Evolutionary conservation across 2,888 invertebrate species (phyloP), one percentile per base, ranked within the genome.

Genomic region (Phaonia tiefii): DNA sequence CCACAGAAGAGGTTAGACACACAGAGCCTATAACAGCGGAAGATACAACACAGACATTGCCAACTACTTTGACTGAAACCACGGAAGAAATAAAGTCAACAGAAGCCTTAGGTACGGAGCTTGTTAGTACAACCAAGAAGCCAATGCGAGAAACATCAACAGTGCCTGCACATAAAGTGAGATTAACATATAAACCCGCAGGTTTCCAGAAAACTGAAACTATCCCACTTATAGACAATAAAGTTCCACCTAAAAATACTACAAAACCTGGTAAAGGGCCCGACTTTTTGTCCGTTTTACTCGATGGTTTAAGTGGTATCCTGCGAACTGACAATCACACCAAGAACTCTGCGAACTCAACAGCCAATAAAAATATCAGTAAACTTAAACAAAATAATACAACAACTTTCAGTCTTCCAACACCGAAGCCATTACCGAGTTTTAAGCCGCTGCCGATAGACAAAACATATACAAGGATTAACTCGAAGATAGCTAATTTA

Each of bases 401-500:
- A 4, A 82, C 63, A 2, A 60, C 73, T 2, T 22, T 58, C 0
- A 76, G 76, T 7, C 39, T 79, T 26, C 77, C 84, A 0, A 82
- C 80, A 25, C 56, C 83, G 0, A 81, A 82, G 31, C 84, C 86
- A 0, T 75, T 87, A 74, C 88, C 89, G 1, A 82, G 85, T 79
- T 89, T 89, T 58, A 87, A 86, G 10, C 89, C 89, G 0, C 17
- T 89, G 51, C 86, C 88, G 0, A 80, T 81, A n/a, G 78, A 79
- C 5, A 88, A 87, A n/a, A 89, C 70, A 0, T 87, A 88, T 65
- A 86, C 78, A 2, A 86, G 89, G 46, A 89, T 89, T 31, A 89
- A 89, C 72, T 89, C 89, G 0, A 89, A 89, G 76, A 85, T 89
- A 65, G 87, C 89, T 0, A 89, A 88, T 79, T 76, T 89, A 0